phyloP scores from a whole-genome alignment of 2,113 vertebrate genomes.

The Tachysurus fulvidraco region DNA sequence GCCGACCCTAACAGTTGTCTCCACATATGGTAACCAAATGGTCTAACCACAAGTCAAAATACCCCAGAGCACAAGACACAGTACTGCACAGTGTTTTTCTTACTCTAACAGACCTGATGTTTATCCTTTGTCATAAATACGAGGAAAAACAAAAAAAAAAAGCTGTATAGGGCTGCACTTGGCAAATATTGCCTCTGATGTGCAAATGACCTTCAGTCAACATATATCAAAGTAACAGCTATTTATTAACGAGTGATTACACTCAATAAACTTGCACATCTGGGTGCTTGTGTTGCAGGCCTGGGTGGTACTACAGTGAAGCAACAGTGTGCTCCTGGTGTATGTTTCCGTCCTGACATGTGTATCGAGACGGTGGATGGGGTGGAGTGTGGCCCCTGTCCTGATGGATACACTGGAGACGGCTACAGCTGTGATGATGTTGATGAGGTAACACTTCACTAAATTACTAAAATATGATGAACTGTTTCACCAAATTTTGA shows the following conservation, averaged over 20 bases:
- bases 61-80: neutral
- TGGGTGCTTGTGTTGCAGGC: constrained; percentile 57
- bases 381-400: constrained; percentile 90
- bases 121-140: neutral
- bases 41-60: constrained; percentile 3
- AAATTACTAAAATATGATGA: neutral
- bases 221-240: neutral
- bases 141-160: neutral
- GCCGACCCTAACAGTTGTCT: constrained; percentile 7
- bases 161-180: neutral
- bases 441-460: constrained; percentile 81
- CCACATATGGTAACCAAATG: constrained; percentile 38
- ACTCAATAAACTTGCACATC: neutral
- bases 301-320: constrained; percentile 71
- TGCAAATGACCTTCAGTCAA: neutral
- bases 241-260: neutral
- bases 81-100: neutral
- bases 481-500: neutral
- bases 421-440: constrained; percentile 92
- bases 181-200: neutral
- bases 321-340: constrained; percentile 78
- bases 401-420: constrained; percentile 89
- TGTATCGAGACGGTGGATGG: constrained; percentile 83
- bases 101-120: neutral
- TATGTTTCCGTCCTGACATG: constrained; percentile 86